Conservation (phyloP, 2,113 vertebrate genomes). For the Melanocharis versteri region DNA sequence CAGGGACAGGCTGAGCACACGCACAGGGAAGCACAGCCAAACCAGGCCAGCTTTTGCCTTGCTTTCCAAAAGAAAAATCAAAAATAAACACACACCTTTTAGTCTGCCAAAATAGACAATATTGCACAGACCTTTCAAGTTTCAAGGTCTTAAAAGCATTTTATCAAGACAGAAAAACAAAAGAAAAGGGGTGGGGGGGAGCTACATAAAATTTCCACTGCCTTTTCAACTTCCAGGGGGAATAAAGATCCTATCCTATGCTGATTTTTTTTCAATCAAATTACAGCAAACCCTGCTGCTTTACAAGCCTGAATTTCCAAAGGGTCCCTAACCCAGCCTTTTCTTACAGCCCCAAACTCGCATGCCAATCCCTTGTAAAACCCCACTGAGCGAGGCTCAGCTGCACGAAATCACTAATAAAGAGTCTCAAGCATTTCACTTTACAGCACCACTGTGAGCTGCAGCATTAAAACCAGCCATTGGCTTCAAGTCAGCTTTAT, state of each 20-base stretch:
- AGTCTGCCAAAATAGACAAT: constrained; percentile 33
- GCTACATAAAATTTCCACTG: neutral
- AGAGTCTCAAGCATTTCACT: constrained; percentile 74
- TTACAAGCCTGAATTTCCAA: constrained; percentile 66
- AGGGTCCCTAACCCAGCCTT: constrained; percentile 33
- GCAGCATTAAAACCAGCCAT: constrained; percentile 48
- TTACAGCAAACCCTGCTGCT: constrained; percentile 57
- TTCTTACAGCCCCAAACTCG: constrained; percentile 60
- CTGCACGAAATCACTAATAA: constrained; percentile 76
- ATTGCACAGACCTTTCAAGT: neutral
- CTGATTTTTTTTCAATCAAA: constrained; percentile 63
- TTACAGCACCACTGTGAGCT: constrained; percentile 72
- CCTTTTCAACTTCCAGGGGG: constrained; percentile 38
- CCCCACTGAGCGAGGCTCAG: constrained; percentile 76
- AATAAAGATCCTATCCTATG: constrained; percentile 45
- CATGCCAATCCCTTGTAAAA: constrained; percentile 66
- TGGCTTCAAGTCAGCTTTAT: constrained; percentile 70
- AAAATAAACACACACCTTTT: neutral
- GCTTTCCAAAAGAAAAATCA: neutral
- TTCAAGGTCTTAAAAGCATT: constrained; percentile 44
- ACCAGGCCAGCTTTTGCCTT: neutral
- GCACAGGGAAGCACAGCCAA: neutral
- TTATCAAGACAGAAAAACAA: constrained; percentile 15
- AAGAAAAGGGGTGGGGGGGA: neutral
- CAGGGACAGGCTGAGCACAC: neutral